phyloP scores from a whole-genome alignment of 2,888 invertebrate genomes.

The Agrypnus murinus region DNA sequence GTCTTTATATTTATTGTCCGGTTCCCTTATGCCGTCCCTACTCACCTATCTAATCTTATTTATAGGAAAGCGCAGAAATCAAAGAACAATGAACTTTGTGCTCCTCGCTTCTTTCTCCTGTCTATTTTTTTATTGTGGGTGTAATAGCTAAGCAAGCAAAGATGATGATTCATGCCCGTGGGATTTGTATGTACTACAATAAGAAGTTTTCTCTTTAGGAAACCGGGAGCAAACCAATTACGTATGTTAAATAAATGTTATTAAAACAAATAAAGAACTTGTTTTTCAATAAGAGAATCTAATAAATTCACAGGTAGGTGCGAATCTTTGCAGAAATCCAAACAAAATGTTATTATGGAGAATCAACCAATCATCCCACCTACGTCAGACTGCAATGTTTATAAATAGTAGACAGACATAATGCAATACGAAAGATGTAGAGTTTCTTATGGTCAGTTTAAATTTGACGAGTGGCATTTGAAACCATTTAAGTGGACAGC shows the following conservation, averaged over 20 bases:
- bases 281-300: no score
- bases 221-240: no score
- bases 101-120: neutral
- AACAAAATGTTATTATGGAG: no score
- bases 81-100: constrained; percentile 12
- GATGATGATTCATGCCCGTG: constrained; percentile 14
- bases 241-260: no score
- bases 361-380: no score
- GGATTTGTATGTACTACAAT: neutral
- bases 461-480: neutral
- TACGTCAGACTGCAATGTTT: constrained; percentile 4
- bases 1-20: constrained; percentile 38
- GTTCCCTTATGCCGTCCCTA: constrained; percentile 26
- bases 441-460: neutral
- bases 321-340: no score
- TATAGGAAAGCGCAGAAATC: constrained; percentile 14
- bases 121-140: neutral
- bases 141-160: neutral
- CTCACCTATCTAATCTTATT: constrained; percentile 33
- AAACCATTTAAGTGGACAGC: neutral
- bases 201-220: no score
- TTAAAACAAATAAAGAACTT: no score
- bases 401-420: constrained; percentile 1
- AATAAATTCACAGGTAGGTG: no score
- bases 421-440: constrained; percentile 10